These are phyloP conservation scores for Philaenus spumarius DNA, from an alignment of 1,140 invertebrate genomes.

Conservation along the genomic window DNA sequence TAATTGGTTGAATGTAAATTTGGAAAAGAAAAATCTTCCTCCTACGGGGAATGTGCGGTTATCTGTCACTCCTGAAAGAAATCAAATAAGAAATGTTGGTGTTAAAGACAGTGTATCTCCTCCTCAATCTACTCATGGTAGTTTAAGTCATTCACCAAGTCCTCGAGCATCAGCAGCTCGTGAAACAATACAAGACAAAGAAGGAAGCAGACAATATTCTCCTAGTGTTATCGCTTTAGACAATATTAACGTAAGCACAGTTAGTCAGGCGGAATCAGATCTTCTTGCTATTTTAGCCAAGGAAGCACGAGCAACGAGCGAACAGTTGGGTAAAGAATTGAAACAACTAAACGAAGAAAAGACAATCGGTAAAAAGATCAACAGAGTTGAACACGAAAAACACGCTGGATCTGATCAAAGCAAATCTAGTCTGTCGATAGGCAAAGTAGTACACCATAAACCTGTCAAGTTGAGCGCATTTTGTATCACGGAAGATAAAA, in stretches of 20 bases:
- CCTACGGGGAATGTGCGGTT: conserved; percentile 12
- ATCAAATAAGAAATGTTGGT: background rate
- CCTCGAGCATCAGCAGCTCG: too few species aligned
- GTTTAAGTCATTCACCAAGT: too few species aligned
- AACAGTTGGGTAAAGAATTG: conserved; percentile 24
- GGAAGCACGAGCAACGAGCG: conserved; percentile 25
- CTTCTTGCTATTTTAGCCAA: conserved; percentile 21
- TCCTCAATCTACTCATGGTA: too few species aligned
- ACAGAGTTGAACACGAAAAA: background rate
- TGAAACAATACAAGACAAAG: too few species aligned
- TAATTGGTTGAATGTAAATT: background rate
- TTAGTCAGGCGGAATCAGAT: conserved; percentile 16
- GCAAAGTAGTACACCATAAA: conserved; percentile 15
- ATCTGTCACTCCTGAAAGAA: conserved; percentile 10
- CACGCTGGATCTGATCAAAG: background rate
- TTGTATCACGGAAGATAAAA: conserved; percentile 10
- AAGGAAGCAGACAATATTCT: background rate
- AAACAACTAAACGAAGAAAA: conserved; percentile 15
- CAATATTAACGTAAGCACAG: background rate
- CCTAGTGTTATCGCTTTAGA: background rate
- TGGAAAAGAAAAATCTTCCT: background rate
- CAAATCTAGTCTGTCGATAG: conserved; percentile 2
- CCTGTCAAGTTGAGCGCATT: conserved; percentile 16
- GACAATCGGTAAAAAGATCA: background rate
- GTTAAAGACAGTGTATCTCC: too few species aligned